Evolutionary conservation across 2,113 vertebrate species (phyloP).

Genomic region (Cebidichthys violaceus): DNA sequence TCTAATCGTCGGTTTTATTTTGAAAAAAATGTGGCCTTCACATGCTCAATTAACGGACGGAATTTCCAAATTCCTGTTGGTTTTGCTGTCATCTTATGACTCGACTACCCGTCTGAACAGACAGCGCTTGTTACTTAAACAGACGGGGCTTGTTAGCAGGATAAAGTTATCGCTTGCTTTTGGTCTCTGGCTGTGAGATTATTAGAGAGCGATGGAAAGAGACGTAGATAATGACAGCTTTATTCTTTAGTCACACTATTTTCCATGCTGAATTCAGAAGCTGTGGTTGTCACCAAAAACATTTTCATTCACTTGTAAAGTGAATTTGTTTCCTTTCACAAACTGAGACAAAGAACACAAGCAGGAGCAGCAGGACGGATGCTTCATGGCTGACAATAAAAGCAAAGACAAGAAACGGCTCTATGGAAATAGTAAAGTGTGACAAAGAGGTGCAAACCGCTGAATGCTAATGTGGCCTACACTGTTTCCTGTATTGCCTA

Average conservation of each 20-base stretch:
- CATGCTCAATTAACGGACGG: background rate
- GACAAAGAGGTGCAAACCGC: background rate
- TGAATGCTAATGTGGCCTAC: conserved; percentile 25
- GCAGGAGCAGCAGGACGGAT: background rate
- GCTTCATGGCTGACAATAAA: background rate
- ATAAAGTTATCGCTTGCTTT: background rate
- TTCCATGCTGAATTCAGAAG: background rate
- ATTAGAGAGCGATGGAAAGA: background rate
- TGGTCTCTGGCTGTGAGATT: background rate
- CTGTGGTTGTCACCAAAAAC: background rate
- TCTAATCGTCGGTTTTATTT: background rate
- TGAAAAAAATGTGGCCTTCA: background rate
- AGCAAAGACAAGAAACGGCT: background rate
- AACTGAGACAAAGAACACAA: background rate
- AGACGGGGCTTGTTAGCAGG: background rate
- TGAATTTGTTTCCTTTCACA: background rate
- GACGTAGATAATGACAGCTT: background rate
- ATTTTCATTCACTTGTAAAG: background rate
- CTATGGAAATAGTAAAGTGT: background rate
- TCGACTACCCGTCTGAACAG: background rate
- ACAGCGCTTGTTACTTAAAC: background rate
- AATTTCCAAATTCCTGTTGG: background rate
- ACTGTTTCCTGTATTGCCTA: conserved; percentile 45
- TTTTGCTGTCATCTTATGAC: conserved; percentile 5
- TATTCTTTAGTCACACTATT: background rate